A percentile compares a stretch with the other conserved stretches of the same genome.
Conservation (phyloP, 2,113 vertebrate genomes). For the Hemiprocne comata region DNA sequence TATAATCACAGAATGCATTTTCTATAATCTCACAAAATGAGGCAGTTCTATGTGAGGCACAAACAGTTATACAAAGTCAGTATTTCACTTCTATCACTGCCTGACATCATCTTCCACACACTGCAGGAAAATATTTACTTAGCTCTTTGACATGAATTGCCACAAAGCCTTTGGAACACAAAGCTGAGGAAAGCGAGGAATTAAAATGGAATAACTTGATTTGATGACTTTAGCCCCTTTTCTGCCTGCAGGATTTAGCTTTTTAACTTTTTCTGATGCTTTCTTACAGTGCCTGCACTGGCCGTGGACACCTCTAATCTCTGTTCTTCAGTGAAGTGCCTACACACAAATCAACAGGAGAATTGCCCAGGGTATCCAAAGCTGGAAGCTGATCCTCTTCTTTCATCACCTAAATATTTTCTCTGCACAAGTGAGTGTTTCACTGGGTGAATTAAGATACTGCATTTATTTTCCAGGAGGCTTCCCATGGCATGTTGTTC, state of each 20-base stretch:
- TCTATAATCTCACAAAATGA: slow-evolving; percentile 43
- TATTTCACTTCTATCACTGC: slow-evolving; percentile 5
- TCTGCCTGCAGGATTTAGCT: neutral
- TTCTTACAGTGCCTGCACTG: fast-evolving
- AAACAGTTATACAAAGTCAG: neutral
- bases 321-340: neutral
- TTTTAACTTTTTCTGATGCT: neutral
- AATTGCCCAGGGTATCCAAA: neutral
- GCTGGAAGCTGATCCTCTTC: neutral
- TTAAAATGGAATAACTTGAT: neutral
- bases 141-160: neutral
- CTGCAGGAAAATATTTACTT: slow-evolving; percentile 35
- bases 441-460: neutral
- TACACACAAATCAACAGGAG: neutral
- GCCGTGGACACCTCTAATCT: neutral
- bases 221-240: neutral
- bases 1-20: slow-evolving; percentile 3
- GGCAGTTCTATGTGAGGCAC: neutral
- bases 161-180: neutral
- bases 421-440: neutral
- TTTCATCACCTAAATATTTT: neutral
- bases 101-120: slow-evolving; percentile 35
- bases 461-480: neutral
- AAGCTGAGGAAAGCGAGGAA: fast-evolving
- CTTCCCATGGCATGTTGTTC: fast-evolving